Base-by-base conservation (phyloP, 35 echinoderm and acorn worm species). In the Lytechinus variegatus region DNA sequence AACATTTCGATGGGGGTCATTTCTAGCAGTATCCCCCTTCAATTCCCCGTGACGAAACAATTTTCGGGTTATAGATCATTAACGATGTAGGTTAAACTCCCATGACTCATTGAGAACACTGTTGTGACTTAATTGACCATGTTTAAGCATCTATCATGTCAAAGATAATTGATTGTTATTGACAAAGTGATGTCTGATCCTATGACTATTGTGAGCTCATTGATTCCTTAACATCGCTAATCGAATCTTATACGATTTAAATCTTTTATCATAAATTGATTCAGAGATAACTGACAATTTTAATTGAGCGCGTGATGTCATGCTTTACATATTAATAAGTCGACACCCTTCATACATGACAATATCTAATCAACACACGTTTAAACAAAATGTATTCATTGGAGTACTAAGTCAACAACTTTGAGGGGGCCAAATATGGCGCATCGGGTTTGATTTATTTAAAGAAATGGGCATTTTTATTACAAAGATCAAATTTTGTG, bases 61-160 rank as follows among this genome's bases (percentile, higher is more conserved):
- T n/a, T 79, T 79, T 79, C n/a, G 66, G 66, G 66, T 79, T 79
- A 79, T 79, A 79, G 66, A 79, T 79, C 66, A 79, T 79, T 79
- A 79, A 16, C 16, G 3, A 79, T 79, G 3, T 79, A 79, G 66
- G 66, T 79, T 79, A 79, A 79, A 79, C 66, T 24, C n/a, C n/a
- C 21, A 79, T 79, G 66, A 79, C 66, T 79, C 66, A 79, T 79
- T 24, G 19, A 79, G 1, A 24, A 79, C 6, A 79, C 66, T 7
- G 19, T 79, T 79, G 14, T 7, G 66, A 24, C 6, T 79, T 79
- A 79, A 79, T 24, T 79, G 19, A 79, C 16, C 66, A 79, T 79
- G 66, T 79, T 79, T 16, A 3, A 24, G n/a, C 66, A 24, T 24
- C 56, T 10, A 58, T 58, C 56, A 58, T 58, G 56, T 58, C 66